Base-by-base conservation (phyloP, 2,888 invertebrate species). In the Apoderus coryli region DNA sequence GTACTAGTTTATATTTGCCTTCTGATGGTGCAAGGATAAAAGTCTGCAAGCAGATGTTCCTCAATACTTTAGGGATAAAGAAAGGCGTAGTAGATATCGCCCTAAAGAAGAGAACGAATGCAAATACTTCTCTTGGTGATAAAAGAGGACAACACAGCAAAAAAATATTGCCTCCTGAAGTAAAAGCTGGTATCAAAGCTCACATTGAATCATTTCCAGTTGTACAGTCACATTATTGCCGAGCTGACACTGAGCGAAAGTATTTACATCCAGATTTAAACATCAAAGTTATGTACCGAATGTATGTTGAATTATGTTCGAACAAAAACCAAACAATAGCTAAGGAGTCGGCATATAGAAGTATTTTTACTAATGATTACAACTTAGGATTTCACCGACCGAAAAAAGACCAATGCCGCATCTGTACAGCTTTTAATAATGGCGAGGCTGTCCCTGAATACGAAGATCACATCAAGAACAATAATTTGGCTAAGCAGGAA, bases 151-250 rank as follows among this genome's bases (percentile, higher is more conserved):
- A 26, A 27, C 3, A 10, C 6, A 13, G 9, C 11, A 36, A 31
- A 14, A 38, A 34, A 30, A 23, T 22, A 3, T 26, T 14, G n/a
- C 5, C 25, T 28, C 25, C 26, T 10, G 27, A 19, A 2, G n/a
- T 24, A 2, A 6, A 16, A 4, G 4, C 14, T 10, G 13, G 26
- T 25, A 22, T 36, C 7, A 36, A 15, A 23, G 16, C 4, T 9
- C 34, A 34, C 22, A 36, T 34, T 9, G 32, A 36, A 23, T 32
- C 32, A n/a, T 36, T 36, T 34, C 33, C 36, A 3, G 19, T 22
- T 16, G 25, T 33, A 5, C 15, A 22, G 4, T 36, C 36, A 2
- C 33, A 36, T 19, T 36, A 36, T 33, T 31, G 31, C 7, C 10
- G 33, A 2, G 22, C 25, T 7, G 26, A 22, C 3, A 30, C 33